phyloP scores from a whole-genome alignment of 2,888 invertebrate species.

The Acanthoscelides obtectus region DNA sequence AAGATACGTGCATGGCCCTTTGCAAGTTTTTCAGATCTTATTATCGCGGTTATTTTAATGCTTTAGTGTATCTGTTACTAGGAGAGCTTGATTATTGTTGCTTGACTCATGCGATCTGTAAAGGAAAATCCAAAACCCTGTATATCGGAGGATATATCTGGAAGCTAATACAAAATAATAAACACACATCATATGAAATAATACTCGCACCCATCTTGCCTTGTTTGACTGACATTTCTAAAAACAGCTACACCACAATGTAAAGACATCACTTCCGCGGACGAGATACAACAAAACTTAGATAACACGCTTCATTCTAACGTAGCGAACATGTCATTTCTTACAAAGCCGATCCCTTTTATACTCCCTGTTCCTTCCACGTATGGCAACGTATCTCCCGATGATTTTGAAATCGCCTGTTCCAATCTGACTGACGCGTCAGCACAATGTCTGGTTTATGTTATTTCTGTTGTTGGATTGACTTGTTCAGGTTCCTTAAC shows the following conservation, averaged over 20 bases:
- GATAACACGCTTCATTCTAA: constrained; percentile 12
- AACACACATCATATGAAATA: not conserved
- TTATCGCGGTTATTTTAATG: too few species aligned
- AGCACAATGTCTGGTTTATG: constrained; percentile 10
- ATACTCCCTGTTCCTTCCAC: constrained; percentile 1
- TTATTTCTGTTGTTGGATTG: constrained; percentile 4
- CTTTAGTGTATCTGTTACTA: too few species aligned
- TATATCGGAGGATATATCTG: too few species aligned
- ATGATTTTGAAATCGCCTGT: constrained; percentile 18
- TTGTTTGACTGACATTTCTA: not conserved
- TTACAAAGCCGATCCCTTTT: constrained; percentile 18
- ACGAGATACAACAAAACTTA: constrained; percentile 7
- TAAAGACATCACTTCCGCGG: not conserved
- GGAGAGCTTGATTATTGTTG: too few species aligned
- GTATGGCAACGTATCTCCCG: not conserved
- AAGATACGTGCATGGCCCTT: too few species aligned
- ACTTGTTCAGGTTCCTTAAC: not conserved
- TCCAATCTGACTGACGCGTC: constrained; percentile 19
- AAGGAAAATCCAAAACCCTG: too few species aligned
- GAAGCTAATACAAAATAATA: too few species aligned
- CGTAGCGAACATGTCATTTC: constrained; percentile 9
- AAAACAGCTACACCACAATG: not conserved
- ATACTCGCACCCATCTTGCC: not conserved
- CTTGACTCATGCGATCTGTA: too few species aligned
- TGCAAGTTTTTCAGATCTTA: too few species aligned